Evolutionary conservation across 2,888 invertebrate species (phyloP), one percentile per base, ranked within the genome.

Genomic region (Zaprionus lineosus): DNA sequence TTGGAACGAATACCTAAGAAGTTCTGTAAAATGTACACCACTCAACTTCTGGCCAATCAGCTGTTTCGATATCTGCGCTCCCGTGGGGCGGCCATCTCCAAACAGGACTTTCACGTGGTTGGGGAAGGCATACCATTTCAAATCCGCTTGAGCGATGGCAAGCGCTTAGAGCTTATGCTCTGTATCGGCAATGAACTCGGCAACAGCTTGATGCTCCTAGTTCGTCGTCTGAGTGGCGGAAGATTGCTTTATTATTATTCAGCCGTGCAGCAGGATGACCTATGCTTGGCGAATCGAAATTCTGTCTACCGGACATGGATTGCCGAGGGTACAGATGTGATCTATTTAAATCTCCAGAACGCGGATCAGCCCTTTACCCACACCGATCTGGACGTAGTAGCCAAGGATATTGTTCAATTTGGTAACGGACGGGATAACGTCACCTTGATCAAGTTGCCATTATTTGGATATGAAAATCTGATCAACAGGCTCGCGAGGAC

Each of bases 1-100:
- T 11, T 81, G 8, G 4, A 28, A 0, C 46, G 44, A 0, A 40
- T 63, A 39, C 81, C 81, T 1, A 58, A 50, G 7, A 18, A 55
- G 14, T 83, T 81, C 47, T 81, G 81, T 37, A 67, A 63, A 19
- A 83, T 81, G 74, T 83, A 74, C 37, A 83, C 83, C 1, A 76
- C 72, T 0, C 44, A 43, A n/a, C 40, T 60, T 0, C 31, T 81
- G 34, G 76, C 83, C 14, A 9, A 36, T 0, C 81, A 81, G 16
- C 33, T 81, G 14, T 3, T 57, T 0, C 5, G 7, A 1, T 72
- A 76, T 24, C 46, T 81, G 0, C n/a, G 2, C 3, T 5, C n/a
- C 0, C 79, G 71, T 2, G 39, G 51, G 0, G 63, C 64, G 1
- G 47, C 58, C 8, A 34, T 79, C 6, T 31, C 37, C 0, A 11